phyloP scores from a whole-genome alignment of 2,797 vertebrate species.

The Lepidocolaptes lacrymiger region DNA sequence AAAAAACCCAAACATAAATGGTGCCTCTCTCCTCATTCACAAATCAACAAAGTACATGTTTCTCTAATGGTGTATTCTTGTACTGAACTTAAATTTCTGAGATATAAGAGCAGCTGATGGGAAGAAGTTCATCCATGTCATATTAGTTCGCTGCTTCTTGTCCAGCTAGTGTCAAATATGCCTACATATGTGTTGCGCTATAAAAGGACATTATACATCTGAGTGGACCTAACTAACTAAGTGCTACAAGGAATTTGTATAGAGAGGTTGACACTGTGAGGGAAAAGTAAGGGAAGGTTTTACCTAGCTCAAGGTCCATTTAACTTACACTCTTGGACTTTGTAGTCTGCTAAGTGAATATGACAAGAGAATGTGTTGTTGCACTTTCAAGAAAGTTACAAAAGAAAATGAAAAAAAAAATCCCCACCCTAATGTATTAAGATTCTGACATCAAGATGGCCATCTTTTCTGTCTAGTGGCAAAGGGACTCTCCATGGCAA shows the following conservation, averaged over 20 bases:
- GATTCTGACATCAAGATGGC: not conserved
- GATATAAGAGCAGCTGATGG: not conserved
- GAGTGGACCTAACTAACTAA: not conserved
- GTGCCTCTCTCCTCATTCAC: not conserved
- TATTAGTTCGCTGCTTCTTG: not conserved
- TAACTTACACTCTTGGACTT: not conserved
- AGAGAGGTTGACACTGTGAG: not conserved
- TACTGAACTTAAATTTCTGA: not conserved
- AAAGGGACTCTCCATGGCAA: not conserved
- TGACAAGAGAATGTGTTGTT: not conserved
- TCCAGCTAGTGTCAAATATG: not conserved
- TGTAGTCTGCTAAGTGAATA: not conserved
- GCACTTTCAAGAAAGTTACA: not conserved
- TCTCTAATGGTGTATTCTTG: not conserved
- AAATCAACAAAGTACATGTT: not conserved
- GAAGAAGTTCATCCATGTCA: not conserved
- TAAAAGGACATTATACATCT: not conserved
- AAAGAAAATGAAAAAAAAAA: not conserved
- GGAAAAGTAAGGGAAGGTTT: not conserved
- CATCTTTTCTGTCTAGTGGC: not conserved
- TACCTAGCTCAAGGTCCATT: not conserved
- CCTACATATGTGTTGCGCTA: not conserved
- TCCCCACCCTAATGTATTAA: not conserved
- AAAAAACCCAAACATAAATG: not conserved
- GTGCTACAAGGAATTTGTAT: not conserved